Evolutionary conservation across 2,113 vertebrate genomes (phyloP).

Genomic region (Chinchilla lanigera): DNA sequence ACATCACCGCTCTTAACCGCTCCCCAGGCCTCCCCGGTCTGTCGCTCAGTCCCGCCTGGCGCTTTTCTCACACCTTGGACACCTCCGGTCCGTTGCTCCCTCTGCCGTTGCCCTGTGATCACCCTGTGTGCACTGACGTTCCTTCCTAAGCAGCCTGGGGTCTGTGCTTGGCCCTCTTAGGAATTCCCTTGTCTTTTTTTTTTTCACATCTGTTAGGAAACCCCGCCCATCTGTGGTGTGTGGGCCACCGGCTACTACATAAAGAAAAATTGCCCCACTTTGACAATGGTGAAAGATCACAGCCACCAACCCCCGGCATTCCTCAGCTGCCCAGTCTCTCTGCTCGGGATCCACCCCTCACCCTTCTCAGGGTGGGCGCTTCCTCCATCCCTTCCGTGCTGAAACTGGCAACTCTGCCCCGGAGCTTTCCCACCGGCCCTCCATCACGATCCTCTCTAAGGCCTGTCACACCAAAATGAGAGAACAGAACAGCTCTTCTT

Average conservation of each 20-base stretch:
- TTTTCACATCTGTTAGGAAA: neutral
- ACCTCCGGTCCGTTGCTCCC: neutral
- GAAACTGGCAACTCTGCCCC: neutral
- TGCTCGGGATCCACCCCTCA: neutral
- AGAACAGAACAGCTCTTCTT: conserved; percentile 27
- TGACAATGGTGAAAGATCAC: neutral
- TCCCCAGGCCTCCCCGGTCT: neutral
- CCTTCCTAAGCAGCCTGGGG: neutral
- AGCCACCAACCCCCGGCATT: neutral
- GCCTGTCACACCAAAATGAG: neutral
- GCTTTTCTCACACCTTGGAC: neutral
- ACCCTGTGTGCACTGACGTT: accelerated
- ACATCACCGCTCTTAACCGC: neutral
- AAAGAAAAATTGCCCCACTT: neutral
- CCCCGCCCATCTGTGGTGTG: neutral
- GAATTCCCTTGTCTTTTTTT: neutral
- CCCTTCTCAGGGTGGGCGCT: neutral
- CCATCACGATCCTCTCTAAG: neutral
- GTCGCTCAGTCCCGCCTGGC: neutral
- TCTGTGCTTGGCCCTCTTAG: neutral
- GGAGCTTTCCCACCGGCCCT: neutral
- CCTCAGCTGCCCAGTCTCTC: neutral
- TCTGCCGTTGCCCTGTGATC: neutral
- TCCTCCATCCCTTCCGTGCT: neutral
- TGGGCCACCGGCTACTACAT: neutral